A percentile compares a stretch with the other conserved stretches of the same genome.
phyloP scores from a whole-genome alignment of 1,140 invertebrate genomes.

The Macrobrachium nipponense region DNA sequence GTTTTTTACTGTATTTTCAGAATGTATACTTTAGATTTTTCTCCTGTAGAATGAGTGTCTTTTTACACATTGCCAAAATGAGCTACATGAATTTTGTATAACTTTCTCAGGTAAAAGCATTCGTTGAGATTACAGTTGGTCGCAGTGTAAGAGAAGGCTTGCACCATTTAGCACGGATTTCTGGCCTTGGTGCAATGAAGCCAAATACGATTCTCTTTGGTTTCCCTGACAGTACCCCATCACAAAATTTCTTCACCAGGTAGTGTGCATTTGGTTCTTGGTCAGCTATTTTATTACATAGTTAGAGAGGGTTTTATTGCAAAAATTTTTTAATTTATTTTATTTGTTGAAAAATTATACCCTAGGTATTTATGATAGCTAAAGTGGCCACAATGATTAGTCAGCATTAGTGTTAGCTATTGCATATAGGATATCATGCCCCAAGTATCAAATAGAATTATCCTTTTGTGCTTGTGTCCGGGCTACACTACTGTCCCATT shows the following conservation, averaged over 20 bases:
- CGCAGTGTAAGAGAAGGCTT: constrained; percentile 87
- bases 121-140: constrained; percentile 94
- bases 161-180: constrained; percentile 90
- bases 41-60: neutral
- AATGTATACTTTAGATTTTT: neutral
- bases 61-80: neutral
- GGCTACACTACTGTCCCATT: too few species aligned
- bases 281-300: neutral
- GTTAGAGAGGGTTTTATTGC: neutral
- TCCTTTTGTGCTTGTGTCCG: too few species aligned
- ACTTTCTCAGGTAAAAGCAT: constrained; percentile 85
- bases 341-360: too few species aligned
- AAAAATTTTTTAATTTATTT: too few species aligned
- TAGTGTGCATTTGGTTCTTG: constrained; percentile 17
- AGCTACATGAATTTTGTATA: neutral
- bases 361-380: too few species aligned
- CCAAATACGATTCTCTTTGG: constrained; percentile 93
- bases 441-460: neutral
- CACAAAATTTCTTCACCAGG: constrained; percentile 66
- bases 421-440: neutral
- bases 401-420: neutral
- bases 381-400: too few species aligned
- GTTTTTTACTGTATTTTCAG: too few species aligned
- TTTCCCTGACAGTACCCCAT: constrained; percentile 72
- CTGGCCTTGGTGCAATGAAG: constrained; percentile 98